A percentile compares a stretch with the other conserved stretches of the same genome.
phyloP scores from a whole-genome alignment of 37 sponge, comb jelly and placozoan genomes.

The Mnemiopsis leidyi region DNA sequence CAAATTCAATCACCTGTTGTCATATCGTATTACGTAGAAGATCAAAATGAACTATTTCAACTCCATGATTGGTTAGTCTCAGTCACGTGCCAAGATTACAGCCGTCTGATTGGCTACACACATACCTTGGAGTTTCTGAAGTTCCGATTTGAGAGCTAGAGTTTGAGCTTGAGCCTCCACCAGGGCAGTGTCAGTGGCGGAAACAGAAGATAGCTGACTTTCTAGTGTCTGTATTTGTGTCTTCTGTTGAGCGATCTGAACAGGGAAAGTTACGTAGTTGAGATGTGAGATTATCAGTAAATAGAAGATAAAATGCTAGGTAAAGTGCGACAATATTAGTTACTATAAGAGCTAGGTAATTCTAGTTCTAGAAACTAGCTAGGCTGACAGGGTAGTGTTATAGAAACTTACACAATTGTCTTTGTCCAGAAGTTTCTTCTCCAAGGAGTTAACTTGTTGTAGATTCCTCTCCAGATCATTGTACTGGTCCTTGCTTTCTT shows the following conservation, averaged over 20 bases:
- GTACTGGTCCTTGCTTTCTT: constrained; percentile 22
- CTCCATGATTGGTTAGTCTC: not conserved
- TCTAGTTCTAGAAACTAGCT: too few relatives aligned
- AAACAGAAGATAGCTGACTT: constrained; percentile 6
- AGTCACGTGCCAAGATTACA: not conserved
- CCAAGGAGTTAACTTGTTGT: constrained; percentile 40
- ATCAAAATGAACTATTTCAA: too few relatives aligned
- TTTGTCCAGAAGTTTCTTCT: constrained; percentile 59
- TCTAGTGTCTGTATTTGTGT: not conserved
- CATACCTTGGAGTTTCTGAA: constrained; percentile 38
- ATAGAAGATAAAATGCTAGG: too few relatives aligned
- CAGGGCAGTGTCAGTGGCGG: constrained; percentile 48
- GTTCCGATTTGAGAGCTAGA: not conserved
- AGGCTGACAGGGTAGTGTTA: not conserved
- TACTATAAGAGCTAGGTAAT: too few relatives aligned
- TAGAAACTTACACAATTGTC: constrained; percentile 2
- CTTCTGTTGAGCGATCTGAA: constrained; percentile 41
- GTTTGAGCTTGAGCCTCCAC: constrained; percentile 26
- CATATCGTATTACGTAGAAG: too few relatives aligned
- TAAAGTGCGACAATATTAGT: too few relatives aligned
- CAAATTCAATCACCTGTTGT: too few relatives aligned
- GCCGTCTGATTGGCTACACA: not conserved
- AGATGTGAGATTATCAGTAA: too few relatives aligned
- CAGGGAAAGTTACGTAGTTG: too few relatives aligned
- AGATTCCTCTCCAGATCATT: constrained; percentile 43